phyloP scores from a whole-genome alignment of 92 coral and sea anemone genomes.

The Plumapathes pennacea region DNA sequence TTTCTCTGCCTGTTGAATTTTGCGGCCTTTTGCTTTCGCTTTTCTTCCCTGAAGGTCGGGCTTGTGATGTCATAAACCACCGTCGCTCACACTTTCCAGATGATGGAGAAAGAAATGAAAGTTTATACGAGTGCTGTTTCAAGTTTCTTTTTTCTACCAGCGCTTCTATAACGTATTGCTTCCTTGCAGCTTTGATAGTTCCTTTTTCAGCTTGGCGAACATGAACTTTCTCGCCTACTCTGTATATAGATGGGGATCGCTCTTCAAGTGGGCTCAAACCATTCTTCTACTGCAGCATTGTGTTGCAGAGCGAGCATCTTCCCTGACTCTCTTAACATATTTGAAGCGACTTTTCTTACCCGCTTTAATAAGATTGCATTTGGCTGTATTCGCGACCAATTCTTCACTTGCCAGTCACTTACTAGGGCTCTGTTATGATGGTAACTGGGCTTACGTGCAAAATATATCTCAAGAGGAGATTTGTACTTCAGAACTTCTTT shows the following conservation, averaged over 20 bases:
- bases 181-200: background rate
- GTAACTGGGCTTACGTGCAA: constrained; percentile 1
- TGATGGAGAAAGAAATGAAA: constrained; percentile 3
- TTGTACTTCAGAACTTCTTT: constrained; percentile 11
- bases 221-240: no score
- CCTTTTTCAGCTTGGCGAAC: background rate
- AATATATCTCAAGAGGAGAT: constrained; percentile 30
- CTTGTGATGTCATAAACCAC: constrained; percentile 16
- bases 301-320: background rate
- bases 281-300: background rate
- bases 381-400: background rate
- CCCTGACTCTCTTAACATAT: background rate
- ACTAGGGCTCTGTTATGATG: background rate
- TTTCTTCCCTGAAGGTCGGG: constrained; percentile 3
- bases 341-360: background rate
- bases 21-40: constrained; percentile 4
- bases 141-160: background rate
- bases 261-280: background rate
- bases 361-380: background rate
- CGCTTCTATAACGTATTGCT: constrained; percentile 4
- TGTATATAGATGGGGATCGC: no score
- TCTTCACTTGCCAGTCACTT: background rate
- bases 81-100: background rate
- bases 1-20: background rate
- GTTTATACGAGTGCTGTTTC: background rate